Evolutionary conservation across 1,140 invertebrate genomes (phyloP), one percentile per base, ranked within the genome.

Genomic region (Uloborus diversus): DNA sequence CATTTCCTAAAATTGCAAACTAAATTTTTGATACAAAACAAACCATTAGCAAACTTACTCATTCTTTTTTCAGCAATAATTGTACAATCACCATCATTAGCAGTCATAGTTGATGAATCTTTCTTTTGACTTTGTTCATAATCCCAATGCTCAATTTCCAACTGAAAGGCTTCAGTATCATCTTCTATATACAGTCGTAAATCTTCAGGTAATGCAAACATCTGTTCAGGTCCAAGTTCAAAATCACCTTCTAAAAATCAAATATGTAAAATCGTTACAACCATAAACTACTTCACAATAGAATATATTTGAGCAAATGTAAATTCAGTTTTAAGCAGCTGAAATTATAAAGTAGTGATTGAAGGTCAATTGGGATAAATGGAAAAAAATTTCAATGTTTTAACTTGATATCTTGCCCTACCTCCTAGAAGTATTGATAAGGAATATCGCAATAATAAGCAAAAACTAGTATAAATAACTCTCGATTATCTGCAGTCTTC

Each of bases 141-240:
- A 69, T 88, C 87, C 88, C 88, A 88, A 5, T 86, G 83, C 14
- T 85, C 82, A 3, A 88, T 85, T 80, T 88, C 88, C 33, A 85
- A 81, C 25, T 57, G 64, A 78, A 88, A 88, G 30, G 75, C 73
- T 27, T 83, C 82, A 81, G 88, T 88, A 79, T 88, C 87, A 35
- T 85, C 81, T 37, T 84, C 83, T 9, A 88, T 86, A 79, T 85
- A 83, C n/a, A 85, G 83, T 59, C 84, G 83, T 2, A 88, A 82
- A 69, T 87, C 85, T 35, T 84, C 75, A 7, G 87, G 85, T 30
- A 87, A 56, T 53, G 33, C 59, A 30, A 69, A 27, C 3, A 81
- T n/a, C 14, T 23, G 68, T 23, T 78, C 75, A 17, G 75, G 75
- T 20, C 64, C 64, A 30, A 68, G 37, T 49, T 80, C 56, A 23